Conservation (phyloP, 2,113 vertebrate species). For the Grallaria varia region DNA sequence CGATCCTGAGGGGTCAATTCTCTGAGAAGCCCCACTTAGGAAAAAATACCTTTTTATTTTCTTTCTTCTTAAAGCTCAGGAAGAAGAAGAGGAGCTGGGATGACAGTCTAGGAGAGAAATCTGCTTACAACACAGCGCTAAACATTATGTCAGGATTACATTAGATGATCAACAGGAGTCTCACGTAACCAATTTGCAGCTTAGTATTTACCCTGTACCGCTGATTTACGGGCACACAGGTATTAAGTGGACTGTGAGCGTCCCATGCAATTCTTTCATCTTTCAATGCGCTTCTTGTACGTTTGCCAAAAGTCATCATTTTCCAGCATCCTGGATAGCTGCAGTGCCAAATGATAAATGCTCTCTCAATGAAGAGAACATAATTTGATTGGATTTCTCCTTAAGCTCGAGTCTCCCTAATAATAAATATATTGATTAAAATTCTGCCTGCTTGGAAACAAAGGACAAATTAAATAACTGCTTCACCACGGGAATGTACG, state of each 20-base stretch:
- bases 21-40: neutral
- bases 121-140: slow-evolving; percentile 22
- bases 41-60: neutral
- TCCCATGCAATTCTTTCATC: slow-evolving; percentile 58
- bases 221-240: slow-evolving; percentile 59
- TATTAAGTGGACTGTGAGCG: slow-evolving; percentile 38
- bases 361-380: slow-evolving; percentile 59
- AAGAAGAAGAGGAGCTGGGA: neutral
- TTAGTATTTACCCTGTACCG: slow-evolving; percentile 58
- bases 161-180: slow-evolving; percentile 46
- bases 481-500: neutral
- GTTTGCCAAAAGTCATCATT: slow-evolving; percentile 60
- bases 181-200: slow-evolving; percentile 46
- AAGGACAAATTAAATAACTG: neutral
- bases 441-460: neutral
- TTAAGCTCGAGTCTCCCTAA: slow-evolving; percentile 6
- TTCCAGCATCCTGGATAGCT: slow-evolving; percentile 23
- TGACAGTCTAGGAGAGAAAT: neutral
- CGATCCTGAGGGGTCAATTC: neutral
- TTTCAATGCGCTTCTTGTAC: slow-evolving; percentile 36
- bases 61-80: neutral
- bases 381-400: slow-evolving; percentile 62
- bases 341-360: slow-evolving; percentile 65
- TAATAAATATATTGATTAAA: slow-evolving; percentile 17
- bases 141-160: slow-evolving; percentile 62